phyloP scores from a whole-genome alignment of 2,113 vertebrate species.

The Pseudopodoces humilis region DNA sequence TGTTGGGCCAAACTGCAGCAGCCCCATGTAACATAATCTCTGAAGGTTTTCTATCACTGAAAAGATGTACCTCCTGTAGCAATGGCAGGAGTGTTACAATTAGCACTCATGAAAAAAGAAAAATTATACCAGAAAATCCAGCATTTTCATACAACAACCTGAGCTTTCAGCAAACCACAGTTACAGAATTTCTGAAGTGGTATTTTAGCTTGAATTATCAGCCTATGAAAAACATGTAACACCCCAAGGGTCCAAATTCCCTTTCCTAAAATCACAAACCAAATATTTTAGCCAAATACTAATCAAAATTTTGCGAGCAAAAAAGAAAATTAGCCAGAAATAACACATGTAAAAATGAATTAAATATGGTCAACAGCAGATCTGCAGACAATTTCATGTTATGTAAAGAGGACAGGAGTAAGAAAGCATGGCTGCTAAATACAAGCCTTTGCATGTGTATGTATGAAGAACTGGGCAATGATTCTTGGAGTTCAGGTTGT shows the following conservation, averaged over 20 bases:
- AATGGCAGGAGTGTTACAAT: background rate
- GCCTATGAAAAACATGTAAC: background rate
- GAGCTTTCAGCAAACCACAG: background rate
- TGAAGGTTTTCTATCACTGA: slow-evolving; percentile 89
- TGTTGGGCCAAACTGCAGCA: slow-evolving; percentile 89
- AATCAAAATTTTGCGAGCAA: background rate
- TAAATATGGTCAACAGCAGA: background rate
- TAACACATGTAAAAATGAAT: background rate
- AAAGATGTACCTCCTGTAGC: slow-evolving; percentile 88
- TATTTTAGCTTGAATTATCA: background rate
- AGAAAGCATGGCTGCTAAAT: background rate
- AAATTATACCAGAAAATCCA: background rate
- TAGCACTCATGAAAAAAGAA: background rate
- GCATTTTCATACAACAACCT: background rate
- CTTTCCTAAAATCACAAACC: background rate
- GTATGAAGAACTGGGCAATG: background rate
- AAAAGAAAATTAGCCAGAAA: background rate
- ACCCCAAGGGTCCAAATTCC: background rate
- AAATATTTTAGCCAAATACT: background rate
- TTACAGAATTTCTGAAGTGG: background rate
- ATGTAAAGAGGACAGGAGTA: background rate
- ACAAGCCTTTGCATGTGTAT: background rate
- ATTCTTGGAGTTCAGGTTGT: background rate
- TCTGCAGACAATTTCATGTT: background rate
- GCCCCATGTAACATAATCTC: slow-evolving; percentile 88